phyloP scores from a whole-genome alignment of 2,113 vertebrate species.

The Fukomys damarensis region DNA sequence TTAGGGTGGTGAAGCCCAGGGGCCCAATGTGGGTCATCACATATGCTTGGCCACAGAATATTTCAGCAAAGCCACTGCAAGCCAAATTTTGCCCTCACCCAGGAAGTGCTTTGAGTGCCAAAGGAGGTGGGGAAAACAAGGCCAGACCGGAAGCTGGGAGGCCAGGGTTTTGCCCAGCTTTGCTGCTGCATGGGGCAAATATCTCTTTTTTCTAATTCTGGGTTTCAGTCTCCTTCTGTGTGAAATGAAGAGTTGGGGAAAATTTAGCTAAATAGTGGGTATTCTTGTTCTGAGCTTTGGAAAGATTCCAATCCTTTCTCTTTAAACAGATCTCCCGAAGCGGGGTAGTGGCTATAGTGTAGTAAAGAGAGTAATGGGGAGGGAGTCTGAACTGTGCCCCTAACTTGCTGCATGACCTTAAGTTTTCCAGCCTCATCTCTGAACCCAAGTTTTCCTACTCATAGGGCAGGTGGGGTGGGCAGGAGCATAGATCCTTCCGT shows the following conservation, averaged over 20 bases:
- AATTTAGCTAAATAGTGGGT: neutral
- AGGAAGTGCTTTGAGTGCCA: neutral
- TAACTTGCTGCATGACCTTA: neutral
- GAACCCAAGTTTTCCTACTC: neutral
- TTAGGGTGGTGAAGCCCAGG: constrained; percentile 41
- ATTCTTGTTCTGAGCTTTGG: neutral
- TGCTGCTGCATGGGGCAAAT: neutral
- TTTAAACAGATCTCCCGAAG: neutral
- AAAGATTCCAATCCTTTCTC: neutral
- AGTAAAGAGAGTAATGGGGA: neutral
- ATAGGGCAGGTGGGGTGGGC: neutral
- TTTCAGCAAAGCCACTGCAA: neutral
- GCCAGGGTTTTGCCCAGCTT: neutral
- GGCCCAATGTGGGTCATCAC: neutral
- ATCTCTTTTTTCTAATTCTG: neutral
- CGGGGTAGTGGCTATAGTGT: neutral
- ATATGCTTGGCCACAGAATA: constrained; percentile 21
- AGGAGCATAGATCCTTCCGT: neutral
- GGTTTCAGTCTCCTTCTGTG: constrained; percentile 6
- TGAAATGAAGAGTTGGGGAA: neutral
- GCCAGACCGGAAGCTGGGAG: neutral
- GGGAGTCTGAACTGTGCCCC: neutral
- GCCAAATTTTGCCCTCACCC: neutral
- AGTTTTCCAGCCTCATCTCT: neutral
- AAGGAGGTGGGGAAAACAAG: neutral